Conservation (phyloP, 2,888 invertebrate genomes). For the Sicus ferrugineus region DNA sequence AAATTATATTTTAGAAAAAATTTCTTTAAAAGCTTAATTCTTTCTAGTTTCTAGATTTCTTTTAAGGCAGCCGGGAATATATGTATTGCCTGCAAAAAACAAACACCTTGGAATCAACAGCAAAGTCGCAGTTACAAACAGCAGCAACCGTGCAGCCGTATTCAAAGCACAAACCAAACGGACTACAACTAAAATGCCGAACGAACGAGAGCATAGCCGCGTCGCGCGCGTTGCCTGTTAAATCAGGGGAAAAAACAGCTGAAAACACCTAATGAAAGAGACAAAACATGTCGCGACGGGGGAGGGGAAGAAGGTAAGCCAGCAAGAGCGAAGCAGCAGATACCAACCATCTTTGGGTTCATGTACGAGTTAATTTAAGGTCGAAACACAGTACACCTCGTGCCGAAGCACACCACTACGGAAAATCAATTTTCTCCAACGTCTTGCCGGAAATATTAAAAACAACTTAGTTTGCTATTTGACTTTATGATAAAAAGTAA, state of each 20-base stretch:
- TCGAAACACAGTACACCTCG: no score
- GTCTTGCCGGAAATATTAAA: background rate
- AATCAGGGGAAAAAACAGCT: background rate
- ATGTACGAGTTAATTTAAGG: constrained; percentile 16
- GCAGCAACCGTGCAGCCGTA: constrained; percentile 41
- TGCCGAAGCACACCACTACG: background rate
- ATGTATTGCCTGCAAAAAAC: constrained; percentile 11
- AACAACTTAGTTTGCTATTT: no score
- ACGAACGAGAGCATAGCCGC: constrained; percentile 1
- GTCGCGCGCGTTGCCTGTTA: background rate
- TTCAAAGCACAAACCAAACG: constrained; percentile 44
- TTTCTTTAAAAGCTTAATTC: constrained; percentile 7
- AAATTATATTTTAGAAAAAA: constrained; percentile 13
- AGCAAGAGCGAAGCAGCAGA: background rate
- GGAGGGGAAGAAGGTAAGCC: background rate
- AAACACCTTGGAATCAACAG: constrained; percentile 12
- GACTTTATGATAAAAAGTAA: no score
- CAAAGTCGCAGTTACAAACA: constrained; percentile 17
- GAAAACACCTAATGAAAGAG: background rate
- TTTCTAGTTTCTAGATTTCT: background rate
- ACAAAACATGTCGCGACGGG: background rate
- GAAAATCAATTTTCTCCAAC: no score
- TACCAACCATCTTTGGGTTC: background rate
- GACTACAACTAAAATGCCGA: constrained; percentile 35
- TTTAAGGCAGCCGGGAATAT: background rate